phyloP scores from a whole-genome alignment of 2,888 invertebrate species.

The Nemotelus nigrinus region DNA sequence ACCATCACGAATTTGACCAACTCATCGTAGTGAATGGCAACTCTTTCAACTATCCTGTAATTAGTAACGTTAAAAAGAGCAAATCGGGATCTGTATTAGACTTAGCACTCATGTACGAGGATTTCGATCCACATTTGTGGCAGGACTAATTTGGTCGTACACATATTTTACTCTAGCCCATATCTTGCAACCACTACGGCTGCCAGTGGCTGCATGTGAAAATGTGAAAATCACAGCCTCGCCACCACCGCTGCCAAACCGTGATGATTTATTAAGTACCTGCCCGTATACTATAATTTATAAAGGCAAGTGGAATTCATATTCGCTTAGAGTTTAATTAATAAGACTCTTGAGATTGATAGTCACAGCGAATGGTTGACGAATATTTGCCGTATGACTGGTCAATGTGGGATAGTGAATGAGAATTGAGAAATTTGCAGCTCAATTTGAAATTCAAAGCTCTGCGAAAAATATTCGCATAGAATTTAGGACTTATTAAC shows the following conservation, averaged over 20 bases:
- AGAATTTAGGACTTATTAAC: too few relatives aligned
- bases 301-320: conserved; percentile 8
- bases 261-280: conserved; percentile 17
- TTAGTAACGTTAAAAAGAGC: conserved; percentile 20
- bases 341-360: conserved; percentile 28
- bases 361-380: background rate
- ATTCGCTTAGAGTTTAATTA: conserved; percentile 16
- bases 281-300: conserved; percentile 13
- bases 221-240: conserved; percentile 15
- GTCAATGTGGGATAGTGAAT: background rate
- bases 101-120: background rate
- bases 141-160: conserved; percentile 15
- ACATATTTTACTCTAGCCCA: background rate
- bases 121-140: conserved; percentile 20
- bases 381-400: conserved; percentile 12
- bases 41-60: conserved; percentile 2
- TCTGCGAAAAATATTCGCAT: too few relatives aligned
- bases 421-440: background rate
- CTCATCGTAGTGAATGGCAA: background rate
- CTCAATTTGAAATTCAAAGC: too few relatives aligned
- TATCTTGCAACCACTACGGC: background rate
- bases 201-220: background rate
- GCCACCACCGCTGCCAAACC: background rate
- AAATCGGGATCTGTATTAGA: conserved; percentile 2
- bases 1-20: too few relatives aligned